Percentiles rank a stretch among this genome's conserved stretches.
Evolutionary conservation across 2,797 vertebrate species (phyloP).

Genomic region (Thunnus albacares): DNA sequence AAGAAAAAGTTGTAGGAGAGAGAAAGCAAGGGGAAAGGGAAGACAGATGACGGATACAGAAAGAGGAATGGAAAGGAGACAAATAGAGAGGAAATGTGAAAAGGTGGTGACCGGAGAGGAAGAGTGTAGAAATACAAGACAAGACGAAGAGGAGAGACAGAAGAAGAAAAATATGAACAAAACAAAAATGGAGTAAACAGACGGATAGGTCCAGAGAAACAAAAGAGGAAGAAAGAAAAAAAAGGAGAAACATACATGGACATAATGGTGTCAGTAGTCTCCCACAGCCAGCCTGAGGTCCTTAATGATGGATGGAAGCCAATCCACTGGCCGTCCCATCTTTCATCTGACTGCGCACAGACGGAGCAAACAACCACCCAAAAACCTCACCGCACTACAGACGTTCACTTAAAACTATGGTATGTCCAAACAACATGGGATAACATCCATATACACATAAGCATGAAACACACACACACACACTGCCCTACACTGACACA

Average conservation of each 20-base stretch:
- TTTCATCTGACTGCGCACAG: constrained; percentile 48
- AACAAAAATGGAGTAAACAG: neutral
- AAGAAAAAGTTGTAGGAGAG: neutral
- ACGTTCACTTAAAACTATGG: too few species aligned
- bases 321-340: constrained; percentile 46
- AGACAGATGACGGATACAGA: constrained; percentile 27
- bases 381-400: constrained; percentile 13
- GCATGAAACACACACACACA: neutral
- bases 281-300: constrained; percentile 35
- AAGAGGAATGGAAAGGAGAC: constrained; percentile 74
- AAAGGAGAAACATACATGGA: too few species aligned
- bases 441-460: neutral
- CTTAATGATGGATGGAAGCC: constrained; percentile 62
- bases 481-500: neutral
- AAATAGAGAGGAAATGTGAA: constrained; percentile 25
- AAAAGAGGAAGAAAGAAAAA: constrained; percentile 3
- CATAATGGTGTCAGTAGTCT: constrained; percentile 38
- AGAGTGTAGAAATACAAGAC: neutral
- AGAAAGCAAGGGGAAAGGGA: neutral
- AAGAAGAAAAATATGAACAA: neutral
- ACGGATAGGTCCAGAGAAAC: neutral
- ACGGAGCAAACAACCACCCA: constrained; percentile 39
- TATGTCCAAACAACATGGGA: neutral
- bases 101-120: constrained; percentile 3
- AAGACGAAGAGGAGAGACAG: constrained; percentile 19